These are phyloP conservation scores for Hydrochoerus hydrochaeris DNA, from an alignment of 2,113 vertebrate species.

Conservation along the genomic window DNA sequence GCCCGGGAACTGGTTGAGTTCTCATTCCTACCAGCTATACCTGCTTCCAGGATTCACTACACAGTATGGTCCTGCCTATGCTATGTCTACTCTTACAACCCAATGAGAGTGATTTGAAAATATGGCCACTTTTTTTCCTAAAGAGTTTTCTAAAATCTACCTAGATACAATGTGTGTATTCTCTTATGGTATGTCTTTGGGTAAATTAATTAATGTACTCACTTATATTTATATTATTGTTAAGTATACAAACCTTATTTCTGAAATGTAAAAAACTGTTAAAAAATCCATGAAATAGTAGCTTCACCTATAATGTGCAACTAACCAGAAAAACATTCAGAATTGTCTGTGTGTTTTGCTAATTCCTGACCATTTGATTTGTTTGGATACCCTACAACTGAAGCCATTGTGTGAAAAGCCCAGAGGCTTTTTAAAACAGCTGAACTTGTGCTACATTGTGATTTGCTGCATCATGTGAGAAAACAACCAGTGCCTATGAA, in stretches of 20 bases:
- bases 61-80: not conserved
- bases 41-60: not conserved
- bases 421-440: conserved; percentile 57
- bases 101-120: conserved; percentile 44
- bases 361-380: conserved; percentile 41
- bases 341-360: conserved; percentile 54
- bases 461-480: conserved; percentile 43
- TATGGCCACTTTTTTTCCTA: conserved; percentile 28
- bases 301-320: not conserved
- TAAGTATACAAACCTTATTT: conserved; percentile 51
- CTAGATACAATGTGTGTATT: conserved; percentile 26
- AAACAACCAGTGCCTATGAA: conserved; percentile 55
- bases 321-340: conserved; percentile 45
- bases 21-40: not conserved
- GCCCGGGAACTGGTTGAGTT: not conserved
- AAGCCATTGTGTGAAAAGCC: conserved; percentile 52
- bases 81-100: not conserved
- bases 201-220: conserved; percentile 16
- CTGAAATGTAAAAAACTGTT: conserved; percentile 58
- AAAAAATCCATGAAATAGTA: not conserved
- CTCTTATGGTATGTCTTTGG: conserved; percentile 22
- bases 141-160: conserved; percentile 49
- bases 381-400: conserved; percentile 4
- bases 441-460: conserved; percentile 39
- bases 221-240: conserved; percentile 45